These are phyloP conservation scores for Gisinianus flammeolus DNA, from an alignment of 2,888 invertebrate genomes.

Conservation along the genomic window DNA sequence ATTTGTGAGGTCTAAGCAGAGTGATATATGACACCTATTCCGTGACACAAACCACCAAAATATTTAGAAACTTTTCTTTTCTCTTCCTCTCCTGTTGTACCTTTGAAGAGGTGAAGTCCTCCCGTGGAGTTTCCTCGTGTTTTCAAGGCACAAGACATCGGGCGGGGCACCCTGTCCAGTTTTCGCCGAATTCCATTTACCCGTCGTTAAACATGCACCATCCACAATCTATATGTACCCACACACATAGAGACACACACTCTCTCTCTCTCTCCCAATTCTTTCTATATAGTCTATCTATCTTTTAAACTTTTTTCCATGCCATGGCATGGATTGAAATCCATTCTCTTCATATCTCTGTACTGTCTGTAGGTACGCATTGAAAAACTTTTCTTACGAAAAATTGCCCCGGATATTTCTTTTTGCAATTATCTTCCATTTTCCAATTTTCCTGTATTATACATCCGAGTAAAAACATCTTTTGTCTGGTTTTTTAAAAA, in stretches of 20 bases:
- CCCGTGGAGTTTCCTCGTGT: constrained; percentile 23
- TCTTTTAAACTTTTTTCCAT: background rate
- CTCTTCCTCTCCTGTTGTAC: background rate
- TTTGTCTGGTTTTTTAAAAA: no score
- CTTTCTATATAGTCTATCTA: background rate
- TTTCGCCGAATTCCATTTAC: constrained; percentile 22
- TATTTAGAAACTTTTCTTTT: constrained; percentile 48
- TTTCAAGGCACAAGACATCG: constrained; percentile 33
- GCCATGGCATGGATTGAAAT: background rate
- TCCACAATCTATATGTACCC: no score
- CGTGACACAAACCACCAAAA: constrained; percentile 45
- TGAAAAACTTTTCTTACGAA: no score
- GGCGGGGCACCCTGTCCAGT: constrained; percentile 35
- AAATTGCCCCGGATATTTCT: no score
- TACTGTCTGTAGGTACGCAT: no score
- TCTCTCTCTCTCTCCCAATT: background rate
- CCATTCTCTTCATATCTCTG: no score
- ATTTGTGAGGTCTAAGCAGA: constrained; percentile 42
- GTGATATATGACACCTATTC: constrained; percentile 51
- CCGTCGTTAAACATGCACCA: no score
- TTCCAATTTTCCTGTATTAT: no score
- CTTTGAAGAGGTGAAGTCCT: background rate
- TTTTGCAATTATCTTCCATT: no score
- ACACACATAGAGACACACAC: no score
- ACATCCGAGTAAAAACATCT: no score